Percentiles rank a stretch among this genome's conserved stretches.
phyloP scores from a whole-genome alignment of 2,113 vertebrate species.

The Mustelus asterias region DNA sequence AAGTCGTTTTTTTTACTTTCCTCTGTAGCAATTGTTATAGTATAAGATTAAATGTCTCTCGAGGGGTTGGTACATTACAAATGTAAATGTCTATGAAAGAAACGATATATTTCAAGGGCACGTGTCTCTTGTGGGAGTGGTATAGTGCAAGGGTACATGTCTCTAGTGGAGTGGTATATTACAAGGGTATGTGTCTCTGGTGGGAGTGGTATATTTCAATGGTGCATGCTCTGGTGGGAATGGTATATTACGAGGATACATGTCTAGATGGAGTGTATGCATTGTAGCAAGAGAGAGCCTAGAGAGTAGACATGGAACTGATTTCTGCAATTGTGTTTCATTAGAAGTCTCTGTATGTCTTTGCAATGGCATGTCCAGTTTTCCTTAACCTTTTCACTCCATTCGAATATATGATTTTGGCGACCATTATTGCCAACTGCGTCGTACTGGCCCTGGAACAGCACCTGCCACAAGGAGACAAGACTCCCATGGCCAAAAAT shows the following conservation, averaged over 20 bases:
- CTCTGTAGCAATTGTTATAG: too few relatives aligned
- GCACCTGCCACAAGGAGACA: constrained; percentile 65
- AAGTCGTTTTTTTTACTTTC: too few relatives aligned
- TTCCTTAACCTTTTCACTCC: constrained; percentile 63
- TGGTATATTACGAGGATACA: too few relatives aligned
- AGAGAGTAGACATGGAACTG: neutral
- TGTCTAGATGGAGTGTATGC: neutral
- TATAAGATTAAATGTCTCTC: too few relatives aligned
- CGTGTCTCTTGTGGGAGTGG: too few relatives aligned
- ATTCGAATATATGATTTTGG: constrained; percentile 74
- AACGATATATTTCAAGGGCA: neutral
- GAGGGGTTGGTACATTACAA: too few relatives aligned
- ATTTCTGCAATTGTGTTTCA: neutral
- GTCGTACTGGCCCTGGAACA: constrained; percentile 68
- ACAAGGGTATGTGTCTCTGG: too few relatives aligned
- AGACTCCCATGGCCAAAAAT: constrained; percentile 66
- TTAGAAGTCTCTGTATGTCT: neutral
- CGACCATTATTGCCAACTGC: constrained; percentile 71
- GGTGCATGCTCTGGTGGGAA: too few relatives aligned
- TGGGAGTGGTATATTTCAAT: too few relatives aligned
- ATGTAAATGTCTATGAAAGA: neutral
- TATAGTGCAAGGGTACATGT: too few relatives aligned
- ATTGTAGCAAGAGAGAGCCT: neutral
- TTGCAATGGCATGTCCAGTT: constrained; percentile 15
- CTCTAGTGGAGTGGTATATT: too few relatives aligned